Percentiles rank a stretch among this genome's conserved stretches.
Conservation (phyloP, 2,113 vertebrate genomes). For the Anarrhichthys ocellatus region DNA sequence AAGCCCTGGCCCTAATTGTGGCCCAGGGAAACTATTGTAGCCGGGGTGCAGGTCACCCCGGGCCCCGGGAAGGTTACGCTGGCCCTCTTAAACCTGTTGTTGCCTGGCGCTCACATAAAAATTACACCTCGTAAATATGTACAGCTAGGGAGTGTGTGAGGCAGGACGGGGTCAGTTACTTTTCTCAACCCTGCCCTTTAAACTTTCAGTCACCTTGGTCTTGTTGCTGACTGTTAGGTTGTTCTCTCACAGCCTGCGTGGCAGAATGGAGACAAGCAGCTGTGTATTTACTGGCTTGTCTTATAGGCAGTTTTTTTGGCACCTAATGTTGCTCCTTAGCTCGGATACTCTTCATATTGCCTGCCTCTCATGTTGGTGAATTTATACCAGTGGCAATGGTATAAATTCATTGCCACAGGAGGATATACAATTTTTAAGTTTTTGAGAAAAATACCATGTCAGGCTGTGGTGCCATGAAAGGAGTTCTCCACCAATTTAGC, state of each 20-base stretch:
- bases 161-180: conserved; percentile 76
- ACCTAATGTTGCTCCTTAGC: conserved; percentile 9
- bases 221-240: conserved; percentile 50
- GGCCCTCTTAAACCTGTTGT: conserved; percentile 85
- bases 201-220: conserved; percentile 72
- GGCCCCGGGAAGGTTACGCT: conserved; percentile 79
- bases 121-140: conserved; percentile 86
- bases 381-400: background rate
- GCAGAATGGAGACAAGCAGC: conserved; percentile 32
- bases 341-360: background rate
- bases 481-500: background rate
- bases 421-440: background rate
- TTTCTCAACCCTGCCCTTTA: conserved; percentile 78
- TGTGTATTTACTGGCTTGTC: conserved; percentile 19
- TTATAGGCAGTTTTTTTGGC: conserved; percentile 5
- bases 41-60: conserved; percentile 71
- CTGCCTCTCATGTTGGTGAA: background rate
- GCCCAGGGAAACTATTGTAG: conserved; percentile 73
- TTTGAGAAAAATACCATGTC: background rate
- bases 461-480: background rate
- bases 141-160: conserved; percentile 68
- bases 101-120: conserved; percentile 84
- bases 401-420: background rate
- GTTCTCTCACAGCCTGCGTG: conserved; percentile 41
- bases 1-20: conserved; percentile 77